Base-by-base conservation (phyloP, 2,797 vertebrate genomes). In the Enteromius mattozi region DNA sequence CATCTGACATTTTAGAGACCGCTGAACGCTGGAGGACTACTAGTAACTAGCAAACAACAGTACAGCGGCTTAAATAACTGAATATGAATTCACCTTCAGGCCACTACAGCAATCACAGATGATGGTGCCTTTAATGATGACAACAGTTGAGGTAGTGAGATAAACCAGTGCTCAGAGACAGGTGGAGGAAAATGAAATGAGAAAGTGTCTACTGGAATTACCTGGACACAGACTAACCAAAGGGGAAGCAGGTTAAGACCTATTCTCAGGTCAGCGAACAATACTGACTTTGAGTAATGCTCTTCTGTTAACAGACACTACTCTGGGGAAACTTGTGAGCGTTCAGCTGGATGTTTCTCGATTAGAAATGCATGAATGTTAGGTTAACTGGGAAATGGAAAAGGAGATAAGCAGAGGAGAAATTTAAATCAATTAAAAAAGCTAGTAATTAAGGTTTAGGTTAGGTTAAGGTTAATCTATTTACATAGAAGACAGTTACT, bases 281-380 rank as follows among this genome's bases (percentile, higher is more conserved):
- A 51, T 75, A 42, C 69, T 17, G 59, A 78, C 24, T 66, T 45
- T 35, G 75, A 76, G 56, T 72, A 74, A 72, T 35, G 77, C 37
- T 78, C 66, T 61, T 84, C 76, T 35, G 21, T 71, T 27, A 37
- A 42, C 35, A 71, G 45, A 80, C 69, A 40, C 42, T 54, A 27
- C 24, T 24, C 42, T 66, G 27, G 9, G 47, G 33, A 79, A 45
- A 65, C 56, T 80, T 16, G 27, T 54, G 14, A 71, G 71, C 54
- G 1, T 84, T 59, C 45, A 37, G 40, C 47, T 76, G 56, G 61
- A 79, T 4, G 24, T 21, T 45, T 75, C 78, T 54, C 78, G 17
- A 79, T 86, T 86, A 84, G 74, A 78, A 79, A 69, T 82, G 71
- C 49, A 83, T 49, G 33, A 76, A 74, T 59, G 5, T 76, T 70